Evolutionary conservation across 2,888 invertebrate species (phyloP), one percentile per base, ranked within the genome.

Genomic region (Ornithoptera priamus): DNA sequence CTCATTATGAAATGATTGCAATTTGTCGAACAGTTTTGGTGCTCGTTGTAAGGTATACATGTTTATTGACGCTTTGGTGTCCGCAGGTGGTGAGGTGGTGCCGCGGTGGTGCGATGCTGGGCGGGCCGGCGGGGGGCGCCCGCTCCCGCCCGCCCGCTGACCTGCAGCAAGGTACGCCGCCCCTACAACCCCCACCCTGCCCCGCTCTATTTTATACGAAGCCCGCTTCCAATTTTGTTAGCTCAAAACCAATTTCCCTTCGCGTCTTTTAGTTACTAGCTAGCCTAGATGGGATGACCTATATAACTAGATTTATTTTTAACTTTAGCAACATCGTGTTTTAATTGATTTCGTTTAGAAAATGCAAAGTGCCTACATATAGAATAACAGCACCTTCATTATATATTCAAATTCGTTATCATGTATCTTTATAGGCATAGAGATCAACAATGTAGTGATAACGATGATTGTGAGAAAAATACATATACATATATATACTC

Each of bases 81-180:
- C n/a, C 78, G 72, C 88, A 92, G 92, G 87, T 85, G 85, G 85
- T 88, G 90, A 90, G 86, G 90, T 89, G 90, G 85, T 85, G 80
- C 82, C 78, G 79, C 80, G 77, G 85, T 84, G 83, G 87, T 89
- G 91, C 83, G 87, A 92, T 92, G 92, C 89, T 87, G 92, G 92
- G 92, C 90, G 92, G 92, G 91, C 91, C 91, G 92, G 92, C 92
- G 90, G 92, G 90, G 91, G 89, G 90, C 88, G 89, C 90, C 88
- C 92, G 92, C 92, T 91, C 90, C 92, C 92, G 92, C 91, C 92
- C 92, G 87, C 92, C 92, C 91, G 81, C 88, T 88, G 91, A 91
- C 83, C 86, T 88, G 76, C 88, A 89, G 75, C 89, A 85, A 90
- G 90, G 91, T 91, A 89, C 88, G 90, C 68, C 66, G 68, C 76